phyloP scores from a whole-genome alignment of 2,113 vertebrate species.

The Callionymus lyra region DNA sequence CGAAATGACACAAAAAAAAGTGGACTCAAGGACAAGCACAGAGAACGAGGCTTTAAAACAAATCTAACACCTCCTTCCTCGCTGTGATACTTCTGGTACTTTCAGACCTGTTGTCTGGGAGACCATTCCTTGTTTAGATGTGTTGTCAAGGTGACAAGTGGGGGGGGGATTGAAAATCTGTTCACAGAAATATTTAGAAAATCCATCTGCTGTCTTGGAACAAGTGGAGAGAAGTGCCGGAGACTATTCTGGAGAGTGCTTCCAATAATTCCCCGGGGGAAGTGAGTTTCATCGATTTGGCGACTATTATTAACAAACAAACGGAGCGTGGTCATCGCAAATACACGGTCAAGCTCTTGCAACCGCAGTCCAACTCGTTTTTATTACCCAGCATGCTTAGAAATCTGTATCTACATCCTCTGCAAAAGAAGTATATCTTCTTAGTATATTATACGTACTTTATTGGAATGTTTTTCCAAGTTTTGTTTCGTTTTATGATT shows the following conservation, averaged over 20 bases:
- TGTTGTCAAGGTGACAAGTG: constrained; percentile 72
- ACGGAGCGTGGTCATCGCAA: constrained; percentile 31
- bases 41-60: too few species aligned
- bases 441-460: too few species aligned
- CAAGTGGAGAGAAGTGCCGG: constrained; percentile 31
- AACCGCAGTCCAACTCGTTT: constrained; percentile 25
- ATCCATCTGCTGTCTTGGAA: constrained; percentile 60
- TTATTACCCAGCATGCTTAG: not conserved
- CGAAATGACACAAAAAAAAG: too few species aligned
- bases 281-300: constrained; percentile 41
- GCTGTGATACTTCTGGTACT: constrained; percentile 26
- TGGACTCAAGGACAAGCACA: too few species aligned
- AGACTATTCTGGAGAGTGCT: constrained; percentile 34
- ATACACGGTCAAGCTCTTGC: constrained; percentile 37
- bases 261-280: constrained; percentile 44
- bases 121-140: constrained; percentile 69
- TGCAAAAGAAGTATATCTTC: too few species aligned
- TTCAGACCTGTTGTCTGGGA: constrained; percentile 67
- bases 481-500: too few species aligned
- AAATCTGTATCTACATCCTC: too few species aligned
- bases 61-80: too few species aligned
- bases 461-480: too few species aligned
- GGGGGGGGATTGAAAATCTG: constrained; percentile 33
- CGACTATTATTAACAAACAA: constrained; percentile 46
- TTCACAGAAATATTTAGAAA: constrained; percentile 59